Conservation (phyloP, 2,797 vertebrate genomes). For the Alosa sapidissima region DNA sequence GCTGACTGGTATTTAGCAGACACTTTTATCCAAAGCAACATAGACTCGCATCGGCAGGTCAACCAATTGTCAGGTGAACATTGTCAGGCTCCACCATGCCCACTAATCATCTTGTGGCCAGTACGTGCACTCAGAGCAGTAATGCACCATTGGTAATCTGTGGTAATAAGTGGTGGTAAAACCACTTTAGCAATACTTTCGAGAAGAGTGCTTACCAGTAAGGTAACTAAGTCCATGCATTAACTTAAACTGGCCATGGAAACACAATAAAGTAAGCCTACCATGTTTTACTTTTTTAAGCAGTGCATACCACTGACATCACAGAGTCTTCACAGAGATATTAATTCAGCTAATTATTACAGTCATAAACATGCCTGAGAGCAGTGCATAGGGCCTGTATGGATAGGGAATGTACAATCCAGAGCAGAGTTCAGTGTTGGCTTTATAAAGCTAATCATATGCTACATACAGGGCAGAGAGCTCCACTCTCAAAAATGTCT, state of each 20-base stretch:
- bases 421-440: slow-evolving; percentile 52
- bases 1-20: no score
- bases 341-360: not conserved
- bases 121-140: not conserved
- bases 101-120: not conserved
- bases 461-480: slow-evolving; percentile 42
- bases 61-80: no score
- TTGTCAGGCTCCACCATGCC: no score
- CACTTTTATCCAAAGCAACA: no score
- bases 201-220: not conserved
- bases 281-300: slow-evolving; percentile 44
- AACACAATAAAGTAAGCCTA: not conserved
- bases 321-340: not conserved
- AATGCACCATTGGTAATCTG: not conserved
- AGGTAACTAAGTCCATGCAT: not conserved
- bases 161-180: not conserved
- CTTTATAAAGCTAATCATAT: slow-evolving; percentile 37
- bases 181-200: not conserved
- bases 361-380: slow-evolving; percentile 68
- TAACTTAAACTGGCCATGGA: not conserved
- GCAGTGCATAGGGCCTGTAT: slow-evolving; percentile 65
- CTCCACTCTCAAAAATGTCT: not conserved
- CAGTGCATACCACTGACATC: slow-evolving; percentile 26
- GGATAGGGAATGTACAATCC: slow-evolving; percentile 54
- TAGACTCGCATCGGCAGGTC: no score